These are phyloP conservation scores for Notodonta ziczac DNA, from an alignment of 2,888 invertebrate species.

Conservation along the genomic window DNA sequence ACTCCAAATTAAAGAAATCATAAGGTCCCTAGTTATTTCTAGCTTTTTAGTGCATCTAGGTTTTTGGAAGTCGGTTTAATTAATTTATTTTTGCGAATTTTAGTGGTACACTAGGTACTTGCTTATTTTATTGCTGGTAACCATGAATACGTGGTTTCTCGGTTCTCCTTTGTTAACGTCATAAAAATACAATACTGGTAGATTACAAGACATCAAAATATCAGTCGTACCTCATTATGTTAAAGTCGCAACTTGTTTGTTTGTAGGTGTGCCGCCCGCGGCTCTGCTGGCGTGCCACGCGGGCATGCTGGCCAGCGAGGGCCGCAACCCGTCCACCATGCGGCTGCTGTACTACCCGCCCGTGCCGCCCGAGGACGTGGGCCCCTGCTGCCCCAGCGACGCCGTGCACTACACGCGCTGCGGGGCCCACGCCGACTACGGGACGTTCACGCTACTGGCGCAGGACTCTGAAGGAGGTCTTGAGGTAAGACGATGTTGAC, in stretches of 20 bases:
- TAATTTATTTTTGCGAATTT: too few species aligned
- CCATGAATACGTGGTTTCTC: too few species aligned
- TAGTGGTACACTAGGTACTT: too few species aligned
- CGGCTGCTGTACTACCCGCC: conserved; percentile 90
- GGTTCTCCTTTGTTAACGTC: too few species aligned
- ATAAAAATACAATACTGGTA: too few species aligned
- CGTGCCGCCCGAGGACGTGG: conserved; percentile 85
- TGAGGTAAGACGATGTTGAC: conserved; percentile 70
- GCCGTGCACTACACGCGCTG: conserved; percentile 84
- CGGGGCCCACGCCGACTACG: conserved; percentile 90
- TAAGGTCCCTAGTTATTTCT: too few species aligned
- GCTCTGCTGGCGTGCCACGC: conserved; percentile 87
- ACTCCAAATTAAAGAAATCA: too few species aligned
- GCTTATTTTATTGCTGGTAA: too few species aligned
- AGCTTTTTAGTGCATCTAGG: too few species aligned
- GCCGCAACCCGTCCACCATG: conserved; percentile 87
- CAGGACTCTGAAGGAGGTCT: conserved; percentile 91
- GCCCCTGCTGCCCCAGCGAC: conserved; percentile 67
- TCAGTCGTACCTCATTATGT: background rate
- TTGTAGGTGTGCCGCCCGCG: conserved; percentile 84
- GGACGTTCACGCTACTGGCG: conserved; percentile 89
- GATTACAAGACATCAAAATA: background rate
- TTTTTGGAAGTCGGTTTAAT: too few species aligned
- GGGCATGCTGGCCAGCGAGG: conserved; percentile 86
- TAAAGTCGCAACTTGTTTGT: background rate